These are phyloP conservation scores for Tenthredo amoena DNA, from an alignment of 2,888 invertebrate species.

Conservation along the genomic window DNA sequence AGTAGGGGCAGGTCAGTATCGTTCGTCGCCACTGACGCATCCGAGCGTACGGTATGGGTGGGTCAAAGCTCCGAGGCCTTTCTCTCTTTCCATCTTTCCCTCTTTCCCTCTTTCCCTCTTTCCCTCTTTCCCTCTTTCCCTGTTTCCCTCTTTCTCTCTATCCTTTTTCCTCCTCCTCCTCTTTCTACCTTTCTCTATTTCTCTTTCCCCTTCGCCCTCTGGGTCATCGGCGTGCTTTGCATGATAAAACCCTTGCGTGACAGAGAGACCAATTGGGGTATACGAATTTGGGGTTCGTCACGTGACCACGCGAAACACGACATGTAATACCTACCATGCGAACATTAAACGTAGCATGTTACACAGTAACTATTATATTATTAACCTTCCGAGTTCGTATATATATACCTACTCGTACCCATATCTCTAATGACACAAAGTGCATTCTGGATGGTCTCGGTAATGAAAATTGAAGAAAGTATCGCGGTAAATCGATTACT, in stretches of 20 bases:
- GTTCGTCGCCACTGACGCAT: conserved; percentile 40
- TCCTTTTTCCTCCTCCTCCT: conserved; percentile 56
- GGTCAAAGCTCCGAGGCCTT: conserved; percentile 32
- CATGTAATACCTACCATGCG: background rate
- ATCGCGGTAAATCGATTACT: background rate
- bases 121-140: conserved; percentile 55
- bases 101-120: conserved; percentile 48
- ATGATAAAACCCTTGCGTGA: conserved; percentile 40
- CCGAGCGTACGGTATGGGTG: conserved; percentile 23
- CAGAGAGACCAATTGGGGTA: conserved; percentile 10
- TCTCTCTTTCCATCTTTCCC: conserved; percentile 53
- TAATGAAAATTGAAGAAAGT: background rate
- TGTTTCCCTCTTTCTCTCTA: conserved; percentile 50
- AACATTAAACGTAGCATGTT: background rate
- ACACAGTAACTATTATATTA: background rate
- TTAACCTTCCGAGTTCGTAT: background rate
- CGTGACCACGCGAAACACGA: conserved; percentile 23
- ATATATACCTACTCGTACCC: background rate
- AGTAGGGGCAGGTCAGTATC: conserved; percentile 74
- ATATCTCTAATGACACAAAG: background rate
- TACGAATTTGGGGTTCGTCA: conserved; percentile 34
- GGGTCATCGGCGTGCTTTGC: conserved; percentile 37
- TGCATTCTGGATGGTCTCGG: background rate
- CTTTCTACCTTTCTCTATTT: conserved; percentile 20
- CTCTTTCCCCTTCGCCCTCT: conserved; percentile 53